Evolutionary conservation across 2,797 vertebrate genomes (phyloP), one percentile per base, ranked within the genome.

Genomic region (Picus viridis): DNA sequence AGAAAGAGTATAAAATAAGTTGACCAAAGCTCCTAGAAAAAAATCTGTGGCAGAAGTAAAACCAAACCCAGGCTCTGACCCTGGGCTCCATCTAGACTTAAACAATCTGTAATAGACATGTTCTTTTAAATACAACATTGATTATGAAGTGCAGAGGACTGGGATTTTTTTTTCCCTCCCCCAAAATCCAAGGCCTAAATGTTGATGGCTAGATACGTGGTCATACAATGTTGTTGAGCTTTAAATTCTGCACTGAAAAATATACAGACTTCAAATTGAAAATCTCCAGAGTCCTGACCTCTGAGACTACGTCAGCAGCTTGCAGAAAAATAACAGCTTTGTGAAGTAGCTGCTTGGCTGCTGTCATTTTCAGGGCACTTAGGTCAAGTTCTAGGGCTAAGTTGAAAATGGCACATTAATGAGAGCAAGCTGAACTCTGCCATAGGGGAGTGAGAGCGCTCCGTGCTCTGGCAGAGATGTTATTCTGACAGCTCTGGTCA

Each of bases 391-490:
- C 57, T 69, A 72, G 49, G 67, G 63, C 47, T 89, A 63, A 87
- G 93, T 3, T 88, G 47, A 87, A 95, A 94, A 63, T 3, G 8
- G 34, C 26, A 78, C 45, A 29, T 93, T 83, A 85, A 62, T 65
- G 91, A 85, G 20, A 65, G n/a, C 18, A 91, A 81, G 47, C 13
- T 94, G 76, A 94, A 88, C 76, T 86, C 56, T 78, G 72, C 62
- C 58, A 89, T 12, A 41, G 2, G 16, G 57, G 39, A 92, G 34
- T n/a, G 65, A 86, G 80, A 83, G n/a, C 9, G n/a, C n/a, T 61
- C 23, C 22, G 0, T 61, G 63, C 34, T 78, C 73, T 77, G 70
- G 56, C 53, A 80, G 53, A 78, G 45, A 56, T 23, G 23, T 59
- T 77, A 75, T 83, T 87, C 45, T 85, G 45, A 75, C 41, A 81